Base-by-base conservation (phyloP, 1,140 invertebrate species). In the Megalonaias nervosa region DNA sequence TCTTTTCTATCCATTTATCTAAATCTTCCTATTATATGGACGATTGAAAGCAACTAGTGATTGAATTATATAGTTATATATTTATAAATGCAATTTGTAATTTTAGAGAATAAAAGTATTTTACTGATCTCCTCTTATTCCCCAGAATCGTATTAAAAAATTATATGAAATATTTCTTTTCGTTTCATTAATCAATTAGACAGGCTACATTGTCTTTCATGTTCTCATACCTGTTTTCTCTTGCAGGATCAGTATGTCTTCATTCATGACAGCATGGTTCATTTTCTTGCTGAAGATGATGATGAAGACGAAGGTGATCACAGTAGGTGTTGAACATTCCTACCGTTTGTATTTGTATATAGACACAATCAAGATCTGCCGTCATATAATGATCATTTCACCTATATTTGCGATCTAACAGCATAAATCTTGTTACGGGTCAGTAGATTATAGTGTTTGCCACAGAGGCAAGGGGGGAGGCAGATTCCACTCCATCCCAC, bases 201-300 rank as follows among this genome's bases (percentile, higher is more conserved):
- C n/a, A 21, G 12, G 16, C 57, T 26, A 21, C 23, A 57, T 17
- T 12, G 59, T 14, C 19, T 56, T 16, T 57, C n/a, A 21, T 19
- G 12, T n/a, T 66, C n/a, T 38, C 1, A 26, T 3, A 56, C 38
- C 17, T 21, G 21, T 68, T 58, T 66, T 31, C 12, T 66, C 57
- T 74, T 82, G 13, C 75, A 90, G 91, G 98, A 99, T 89, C 98
- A 99, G 90, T 99, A 99, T 89, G 96, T 99, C 66, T 99, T 99
- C 91, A 99, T 99, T 75, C 97, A 99, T 89, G 98, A 99, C 88
- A 87, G 86, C 75, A 80, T 90, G 95, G 92, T 98, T 11, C 98
- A 99, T 90, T 97, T 97, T 13, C 95, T 99, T 5, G 65, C 74
- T 12, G 74, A 75, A 1, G 69, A 77, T 16, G 64, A 76, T 21